Percentiles rank a stretch among this genome's conserved stretches.
Evolutionary conservation across 2,888 invertebrate genomes (phyloP).

Genomic region (Diaprepes abbreviatus): DNA sequence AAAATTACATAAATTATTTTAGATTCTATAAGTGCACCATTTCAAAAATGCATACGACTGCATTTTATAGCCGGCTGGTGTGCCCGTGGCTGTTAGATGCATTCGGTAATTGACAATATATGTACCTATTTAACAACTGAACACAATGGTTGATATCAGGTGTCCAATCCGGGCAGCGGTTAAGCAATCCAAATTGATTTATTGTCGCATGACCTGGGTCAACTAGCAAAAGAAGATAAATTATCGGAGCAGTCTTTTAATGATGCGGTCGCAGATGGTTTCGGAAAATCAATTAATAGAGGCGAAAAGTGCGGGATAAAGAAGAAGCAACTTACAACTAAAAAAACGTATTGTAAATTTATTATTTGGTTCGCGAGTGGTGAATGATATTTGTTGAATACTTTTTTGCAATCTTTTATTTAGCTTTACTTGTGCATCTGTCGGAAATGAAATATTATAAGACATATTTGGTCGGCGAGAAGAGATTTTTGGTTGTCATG

Average conservation of each 20-base stretch:
- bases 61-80: not conserved
- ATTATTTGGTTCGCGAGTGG: too few relatives aligned
- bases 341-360: too few relatives aligned
- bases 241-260: slow-evolving; percentile 29
- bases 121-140: slow-evolving; percentile 9
- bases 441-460: too few relatives aligned
- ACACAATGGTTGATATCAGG: slow-evolving; percentile 26
- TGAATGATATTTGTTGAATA: too few relatives aligned
- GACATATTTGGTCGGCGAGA: too few relatives aligned
- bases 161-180: slow-evolving; percentile 14
- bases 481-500: too few relatives aligned
- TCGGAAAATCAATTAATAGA: slow-evolving; percentile 30
- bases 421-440: too few relatives aligned
- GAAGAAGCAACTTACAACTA: too few relatives aligned
- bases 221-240: slow-evolving; percentile 38
- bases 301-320: slow-evolving; percentile 16
- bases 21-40: too few relatives aligned
- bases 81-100: not conserved
- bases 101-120: slow-evolving; percentile 1
- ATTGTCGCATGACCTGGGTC: slow-evolving; percentile 34
- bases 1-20: too few relatives aligned
- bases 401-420: too few relatives aligned
- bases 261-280: slow-evolving; percentile 31
- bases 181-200: slow-evolving; percentile 35
- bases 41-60: too few relatives aligned